Evolutionary conservation across 1,140 invertebrate genomes (phyloP).

Genomic region (Drosophila ambigua): DNA sequence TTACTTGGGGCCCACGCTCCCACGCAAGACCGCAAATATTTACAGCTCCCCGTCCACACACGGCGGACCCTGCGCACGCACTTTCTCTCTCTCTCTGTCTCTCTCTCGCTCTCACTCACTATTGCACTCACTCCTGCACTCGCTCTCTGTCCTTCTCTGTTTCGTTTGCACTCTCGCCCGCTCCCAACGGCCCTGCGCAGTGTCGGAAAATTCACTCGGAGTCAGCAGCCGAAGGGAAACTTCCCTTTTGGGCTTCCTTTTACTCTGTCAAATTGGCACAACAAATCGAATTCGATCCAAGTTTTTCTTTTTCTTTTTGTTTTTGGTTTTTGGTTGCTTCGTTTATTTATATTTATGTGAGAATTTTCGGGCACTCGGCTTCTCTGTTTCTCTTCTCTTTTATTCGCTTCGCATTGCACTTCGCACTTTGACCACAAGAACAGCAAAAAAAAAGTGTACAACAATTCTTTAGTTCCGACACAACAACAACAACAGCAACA

Average conservation of each 20-base stretch:
- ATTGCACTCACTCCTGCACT: background rate
- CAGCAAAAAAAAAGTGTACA: slow-evolving; percentile 29
- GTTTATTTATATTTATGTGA: slow-evolving; percentile 5
- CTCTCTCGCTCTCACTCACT: slow-evolving; percentile 13
- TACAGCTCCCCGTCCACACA: background rate
- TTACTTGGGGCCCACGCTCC: slow-evolving; percentile 6
- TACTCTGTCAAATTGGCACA: slow-evolving; percentile 39
- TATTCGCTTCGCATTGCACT: slow-evolving; percentile 33
- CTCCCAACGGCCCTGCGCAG: slow-evolving; percentile 8
- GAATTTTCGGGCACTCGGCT: slow-evolving; percentile 17
- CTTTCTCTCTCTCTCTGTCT: slow-evolving; percentile 7
- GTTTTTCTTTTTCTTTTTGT: slow-evolving; percentile 7
- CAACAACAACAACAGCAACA: slow-evolving; percentile 7
- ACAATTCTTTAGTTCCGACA: slow-evolving; percentile 17
- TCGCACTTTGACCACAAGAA: slow-evolving; percentile 42
- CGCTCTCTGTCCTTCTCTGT: background rate
- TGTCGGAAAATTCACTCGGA: slow-evolving; percentile 21
- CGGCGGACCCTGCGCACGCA: slow-evolving; percentile 11
- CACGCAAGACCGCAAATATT: slow-evolving; percentile 21
- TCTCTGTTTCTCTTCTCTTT: slow-evolving; percentile 28
- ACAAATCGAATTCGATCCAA: slow-evolving; percentile 46
- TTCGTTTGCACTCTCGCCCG: background rate
- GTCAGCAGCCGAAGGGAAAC: slow-evolving; percentile 29
- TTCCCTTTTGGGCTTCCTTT: slow-evolving; percentile 4
- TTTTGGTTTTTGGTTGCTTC: slow-evolving; percentile 13